Percentiles rank a stretch among this genome's conserved stretches.
phyloP scores from a whole-genome alignment of 1,140 invertebrate species.

The Drosophila chauvacae region DNA sequence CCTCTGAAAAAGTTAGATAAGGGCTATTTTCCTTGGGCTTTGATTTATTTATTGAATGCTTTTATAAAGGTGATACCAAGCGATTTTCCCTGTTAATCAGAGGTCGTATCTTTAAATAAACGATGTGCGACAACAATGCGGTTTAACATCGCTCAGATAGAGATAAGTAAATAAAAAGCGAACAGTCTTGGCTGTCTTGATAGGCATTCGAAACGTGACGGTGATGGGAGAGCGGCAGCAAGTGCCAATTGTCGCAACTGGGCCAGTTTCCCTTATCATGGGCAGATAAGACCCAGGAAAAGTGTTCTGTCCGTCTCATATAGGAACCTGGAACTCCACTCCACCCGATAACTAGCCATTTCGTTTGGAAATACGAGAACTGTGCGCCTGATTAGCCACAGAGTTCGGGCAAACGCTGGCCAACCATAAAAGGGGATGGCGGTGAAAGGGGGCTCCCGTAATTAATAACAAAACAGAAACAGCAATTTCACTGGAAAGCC shows the following conservation, averaged over 20 bases:
- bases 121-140: slow-evolving; percentile 17
- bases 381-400: slow-evolving; percentile 8
- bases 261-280: slow-evolving; percentile 53
- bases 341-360: slow-evolving; percentile 15
- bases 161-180: slow-evolving; percentile 23
- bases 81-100: slow-evolving; percentile 8
- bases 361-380: slow-evolving; percentile 14
- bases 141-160: slow-evolving; percentile 22
- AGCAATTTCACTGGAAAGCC: slow-evolving; percentile 59
- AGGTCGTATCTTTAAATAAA: slow-evolving; percentile 25
- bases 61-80: not conserved
- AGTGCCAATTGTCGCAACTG: slow-evolving; percentile 44
- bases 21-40: not conserved
- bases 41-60: slow-evolving; percentile 3
- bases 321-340: slow-evolving; percentile 15
- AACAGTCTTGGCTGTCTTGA: slow-evolving; percentile 16
- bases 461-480: slow-evolving; percentile 53
- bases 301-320: not conserved
- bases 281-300: slow-evolving; percentile 46
- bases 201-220: slow-evolving; percentile 57
- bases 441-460: slow-evolving; percentile 32
- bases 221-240: slow-evolving; percentile 32
- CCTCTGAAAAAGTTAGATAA: not conserved
- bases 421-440: slow-evolving; percentile 2
- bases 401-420: slow-evolving; percentile 14